Conservation (phyloP, 2,113 vertebrate species). For the Petaurus breviceps region DNA sequence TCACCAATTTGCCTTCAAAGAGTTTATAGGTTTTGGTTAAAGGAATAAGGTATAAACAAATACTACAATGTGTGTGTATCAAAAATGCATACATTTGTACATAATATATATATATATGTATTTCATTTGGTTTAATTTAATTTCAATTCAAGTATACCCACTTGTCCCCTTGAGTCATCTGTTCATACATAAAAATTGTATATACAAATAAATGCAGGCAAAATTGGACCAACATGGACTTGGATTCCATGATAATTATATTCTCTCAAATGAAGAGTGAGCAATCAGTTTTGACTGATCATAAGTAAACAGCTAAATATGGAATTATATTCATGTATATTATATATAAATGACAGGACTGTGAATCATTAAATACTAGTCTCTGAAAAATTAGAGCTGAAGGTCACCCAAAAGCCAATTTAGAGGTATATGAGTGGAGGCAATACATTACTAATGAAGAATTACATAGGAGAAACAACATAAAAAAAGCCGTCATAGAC, state of each 20-base stretch:
- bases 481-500: background rate
- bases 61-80: background rate
- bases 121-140: background rate
- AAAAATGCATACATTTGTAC: background rate
- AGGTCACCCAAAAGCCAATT: background rate
- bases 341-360: background rate
- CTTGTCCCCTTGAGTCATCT: background rate
- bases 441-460: background rate
- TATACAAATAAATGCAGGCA: background rate
- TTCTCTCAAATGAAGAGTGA: background rate
- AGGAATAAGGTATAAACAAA: background rate
- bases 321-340: background rate
- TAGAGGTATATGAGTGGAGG: background rate
- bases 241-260: background rate
- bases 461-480: background rate
- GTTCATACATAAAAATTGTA: background rate
- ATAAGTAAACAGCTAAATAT: background rate
- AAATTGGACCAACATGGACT: background rate
- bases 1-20: background rate
- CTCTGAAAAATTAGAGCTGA: background rate
- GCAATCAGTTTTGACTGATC: background rate
- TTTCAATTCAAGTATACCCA: background rate
- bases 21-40: background rate
- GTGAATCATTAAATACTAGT: background rate
- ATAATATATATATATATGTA: background rate